Base-by-base conservation (phyloP, 2,888 invertebrate genomes). In the Fragum sueziense region DNA sequence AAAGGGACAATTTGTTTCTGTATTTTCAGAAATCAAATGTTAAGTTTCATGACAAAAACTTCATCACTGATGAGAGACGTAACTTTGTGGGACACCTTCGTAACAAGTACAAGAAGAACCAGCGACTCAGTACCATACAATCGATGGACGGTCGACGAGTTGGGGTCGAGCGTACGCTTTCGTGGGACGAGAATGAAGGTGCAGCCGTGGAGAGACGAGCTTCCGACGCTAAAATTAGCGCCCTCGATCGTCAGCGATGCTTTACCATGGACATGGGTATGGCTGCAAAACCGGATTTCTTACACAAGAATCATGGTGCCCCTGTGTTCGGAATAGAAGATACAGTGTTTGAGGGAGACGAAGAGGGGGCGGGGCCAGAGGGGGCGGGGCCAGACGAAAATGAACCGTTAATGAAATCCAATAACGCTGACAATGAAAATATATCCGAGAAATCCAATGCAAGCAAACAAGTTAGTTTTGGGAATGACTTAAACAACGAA, bases 41-140 rank as follows among this genome's bases (percentile, higher is more conserved):
- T 7, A 75, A 76, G 33, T 84, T 74, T 71, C 80, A 84, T 71
- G 83, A 84, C 74, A 84, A 84, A 34, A 84, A 84, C 68, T 84
- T 78, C 37, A 70, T 76, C 1, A 29, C 9, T 51, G 83, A 84
- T 31, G 71, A 74, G 25, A 25, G 70, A 9, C 70, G 80, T n/a
- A 37, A 73, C 22, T 37, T 62, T n/a, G 80, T 74, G 0, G 69
- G 80, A 29, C 72, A 80, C 22, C 54, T 84, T 4, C 65, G 83
- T 14, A 61, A 61, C 6, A 84, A 84, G 52, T 68, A 84, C 76
- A 84, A 76, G 62, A 59, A 68, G 22, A 84, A 84, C 62, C 37
- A 27, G 29, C 78, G 80, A 6, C 67, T 84, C 1, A 84, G 80
- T 51, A 74, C 78, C 2, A 54, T 79, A n/a, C 69, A 73, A n/a